Percentiles rank a stretch among this genome's conserved stretches.
phyloP scores from a whole-genome alignment of 2,888 invertebrate species.

The Agrilus biguttatus region DNA sequence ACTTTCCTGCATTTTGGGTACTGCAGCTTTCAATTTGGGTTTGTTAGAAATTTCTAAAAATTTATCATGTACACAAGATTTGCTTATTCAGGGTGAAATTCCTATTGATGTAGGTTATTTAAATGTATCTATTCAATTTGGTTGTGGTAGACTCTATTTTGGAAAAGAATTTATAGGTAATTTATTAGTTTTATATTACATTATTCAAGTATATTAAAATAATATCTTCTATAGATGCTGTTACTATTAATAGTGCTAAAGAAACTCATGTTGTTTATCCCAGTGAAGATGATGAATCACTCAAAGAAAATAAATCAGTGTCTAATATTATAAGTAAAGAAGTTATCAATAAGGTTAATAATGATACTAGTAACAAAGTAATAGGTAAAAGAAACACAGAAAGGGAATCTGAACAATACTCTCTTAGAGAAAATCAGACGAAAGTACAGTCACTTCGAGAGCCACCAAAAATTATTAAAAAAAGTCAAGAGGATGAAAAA shows the following conservation, averaged over 20 bases:
- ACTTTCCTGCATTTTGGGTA: slow-evolving; percentile 29
- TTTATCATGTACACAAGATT: slow-evolving; percentile 26
- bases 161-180: slow-evolving; percentile 35
- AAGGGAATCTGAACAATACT: not conserved
- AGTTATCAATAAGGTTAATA: slow-evolving; percentile 2
- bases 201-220: too few relatives aligned
- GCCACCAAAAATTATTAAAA: not conserved
- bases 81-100: slow-evolving; percentile 27
- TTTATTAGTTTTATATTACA: slow-evolving; percentile 3
- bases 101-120: slow-evolving; percentile 31
- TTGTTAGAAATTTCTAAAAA: slow-evolving; percentile 24
- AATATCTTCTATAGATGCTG: too few relatives aligned
- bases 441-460: not conserved
- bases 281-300: slow-evolving; percentile 12
- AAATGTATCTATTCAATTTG: slow-evolving; percentile 33
- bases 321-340: slow-evolving; percentile 4
- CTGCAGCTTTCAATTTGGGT: slow-evolving; percentile 27
- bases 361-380: not conserved
- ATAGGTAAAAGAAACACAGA: not conserved
- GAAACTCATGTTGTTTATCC: slow-evolving; percentile 12
- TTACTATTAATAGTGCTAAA: not conserved
- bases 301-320: slow-evolving; percentile 2
- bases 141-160: slow-evolving; percentile 34
- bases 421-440: not conserved
- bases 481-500: too few relatives aligned